Evolutionary conservation across 2,888 invertebrate genomes (phyloP).

Genomic region (Artemia sinica): DNA sequence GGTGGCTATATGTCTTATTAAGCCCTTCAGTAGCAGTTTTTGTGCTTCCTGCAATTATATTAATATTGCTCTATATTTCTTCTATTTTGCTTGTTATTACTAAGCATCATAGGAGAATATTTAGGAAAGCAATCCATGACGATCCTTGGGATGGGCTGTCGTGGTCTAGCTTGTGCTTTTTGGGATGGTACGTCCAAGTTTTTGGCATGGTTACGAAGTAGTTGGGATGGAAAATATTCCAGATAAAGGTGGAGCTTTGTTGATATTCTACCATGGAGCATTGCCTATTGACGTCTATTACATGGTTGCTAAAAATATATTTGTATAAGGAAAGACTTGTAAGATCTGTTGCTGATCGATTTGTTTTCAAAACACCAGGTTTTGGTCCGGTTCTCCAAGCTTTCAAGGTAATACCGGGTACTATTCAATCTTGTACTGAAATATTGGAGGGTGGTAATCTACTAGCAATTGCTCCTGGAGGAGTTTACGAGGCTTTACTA

Average conservation of each 20-base stretch:
- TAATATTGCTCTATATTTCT: constrained; percentile 59
- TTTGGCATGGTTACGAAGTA: constrained; percentile 63
- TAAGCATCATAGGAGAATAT: constrained; percentile 56
- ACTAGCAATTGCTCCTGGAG: constrained; percentile 85
- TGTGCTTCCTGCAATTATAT: constrained; percentile 60
- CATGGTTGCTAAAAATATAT: constrained; percentile 60
- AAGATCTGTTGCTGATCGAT: constrained; percentile 80
- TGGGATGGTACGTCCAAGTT: background rate
- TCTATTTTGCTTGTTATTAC: constrained; percentile 69
- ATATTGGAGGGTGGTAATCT: constrained; percentile 78
- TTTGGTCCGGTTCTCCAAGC: constrained; percentile 74
- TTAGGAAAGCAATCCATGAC: constrained; percentile 23
- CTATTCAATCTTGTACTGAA: constrained; percentile 68
- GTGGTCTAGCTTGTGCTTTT: background rate
- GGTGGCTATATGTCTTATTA: constrained; percentile 64
- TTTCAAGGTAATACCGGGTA: constrained; percentile 77
- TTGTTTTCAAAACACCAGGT: constrained; percentile 76
- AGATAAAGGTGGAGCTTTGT: constrained; percentile 57
- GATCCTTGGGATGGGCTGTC: background rate
- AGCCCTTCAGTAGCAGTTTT: constrained; percentile 68
- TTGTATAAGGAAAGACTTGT: constrained; percentile 55
- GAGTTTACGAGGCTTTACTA: constrained; percentile 88
- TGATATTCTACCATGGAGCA: constrained; percentile 93
- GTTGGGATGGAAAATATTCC: constrained; percentile 82
- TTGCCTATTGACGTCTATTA: constrained; percentile 94